phyloP scores from a whole-genome alignment of 2,797 vertebrate genomes.

The Okamejei kenojei region DNA sequence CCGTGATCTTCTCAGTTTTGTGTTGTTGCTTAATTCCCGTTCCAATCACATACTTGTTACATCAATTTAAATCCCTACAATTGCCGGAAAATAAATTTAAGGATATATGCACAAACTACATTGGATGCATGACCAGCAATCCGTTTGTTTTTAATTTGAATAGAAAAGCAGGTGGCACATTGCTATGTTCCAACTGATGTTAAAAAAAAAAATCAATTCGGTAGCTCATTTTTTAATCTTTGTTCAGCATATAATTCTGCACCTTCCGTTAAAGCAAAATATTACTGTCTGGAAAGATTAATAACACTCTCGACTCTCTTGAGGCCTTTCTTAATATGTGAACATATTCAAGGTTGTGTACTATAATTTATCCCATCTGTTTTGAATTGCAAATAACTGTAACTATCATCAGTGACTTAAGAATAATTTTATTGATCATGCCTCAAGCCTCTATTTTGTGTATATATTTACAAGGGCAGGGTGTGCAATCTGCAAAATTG shows the following conservation, averaged over 20 bases:
- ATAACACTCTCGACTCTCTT: constrained; percentile 72
- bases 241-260: constrained; percentile 63
- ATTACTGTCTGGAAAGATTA: constrained; percentile 82
- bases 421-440: constrained; percentile 38
- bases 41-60: not conserved
- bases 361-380: constrained; percentile 79
- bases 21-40: not conserved
- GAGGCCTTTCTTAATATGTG: constrained; percentile 79
- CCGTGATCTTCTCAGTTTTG: not conserved
- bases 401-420: constrained; percentile 74
- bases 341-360: constrained; percentile 77
- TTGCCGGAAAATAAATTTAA: constrained; percentile 1
- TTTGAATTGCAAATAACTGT: constrained; percentile 79
- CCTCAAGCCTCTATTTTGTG: not conserved
- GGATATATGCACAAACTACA: not conserved
- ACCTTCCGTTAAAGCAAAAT: constrained; percentile 75
- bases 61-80: not conserved
- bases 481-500: not conserved
- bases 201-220: not conserved
- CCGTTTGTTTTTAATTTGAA: constrained; percentile 21
- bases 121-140: not conserved
- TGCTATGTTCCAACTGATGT: not conserved
- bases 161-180: not conserved
- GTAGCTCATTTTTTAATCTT: not conserved
- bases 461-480: not conserved